Evolutionary conservation across 2,888 invertebrate genomes (phyloP), one percentile per base, ranked within the genome.

Genomic region (Pediacus dermestoides): DNA sequence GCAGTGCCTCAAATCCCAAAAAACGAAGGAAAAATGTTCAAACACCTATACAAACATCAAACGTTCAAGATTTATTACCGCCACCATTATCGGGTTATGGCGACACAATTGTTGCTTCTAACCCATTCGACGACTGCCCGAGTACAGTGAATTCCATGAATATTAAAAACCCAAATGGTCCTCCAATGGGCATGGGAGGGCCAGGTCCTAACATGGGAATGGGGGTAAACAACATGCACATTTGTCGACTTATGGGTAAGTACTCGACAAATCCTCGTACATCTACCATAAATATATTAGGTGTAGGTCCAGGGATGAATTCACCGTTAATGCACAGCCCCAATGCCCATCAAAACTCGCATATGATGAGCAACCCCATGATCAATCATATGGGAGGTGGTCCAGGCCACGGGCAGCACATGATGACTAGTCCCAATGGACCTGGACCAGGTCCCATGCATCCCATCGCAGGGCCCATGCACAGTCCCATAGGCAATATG

Each of bases 121-220:
- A 94, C 71, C 93, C 93, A 22, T 94, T 94, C 68, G 93, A 94
- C 71, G 93, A 94, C 66, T 87, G 88, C 35, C 88, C 88, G 31
- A 79, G 62, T 52, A 61, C 60, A 28, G 63, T 70, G 33, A 67
- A 63, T 48, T 58, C 61, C n/a, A 66, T 69, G 53, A 63, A 53
- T 49, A 58, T 61, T 16, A 55, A 67, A 30, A 58, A 60, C 10
- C 58, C 61, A 25, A 64, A 57, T 13, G 37, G 36, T 15, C 48
- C 50, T 3, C 52, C 57, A 3, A 68, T 68, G 64, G 67, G 64
- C 2, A 66, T 70, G 64, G 63, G 64, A 11, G 43, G 40, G 9
- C 50, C 53, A 4, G 51, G 49, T 22, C 57, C 60, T 4, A 60
- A 53, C 37, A 67, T 67, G 63, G 60, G 62, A 11, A 82, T 82